Evolutionary conservation across 2,113 vertebrate genomes (phyloP), one percentile per base, ranked within the genome.

Genomic region (Alaudala cheleensis): DNA sequence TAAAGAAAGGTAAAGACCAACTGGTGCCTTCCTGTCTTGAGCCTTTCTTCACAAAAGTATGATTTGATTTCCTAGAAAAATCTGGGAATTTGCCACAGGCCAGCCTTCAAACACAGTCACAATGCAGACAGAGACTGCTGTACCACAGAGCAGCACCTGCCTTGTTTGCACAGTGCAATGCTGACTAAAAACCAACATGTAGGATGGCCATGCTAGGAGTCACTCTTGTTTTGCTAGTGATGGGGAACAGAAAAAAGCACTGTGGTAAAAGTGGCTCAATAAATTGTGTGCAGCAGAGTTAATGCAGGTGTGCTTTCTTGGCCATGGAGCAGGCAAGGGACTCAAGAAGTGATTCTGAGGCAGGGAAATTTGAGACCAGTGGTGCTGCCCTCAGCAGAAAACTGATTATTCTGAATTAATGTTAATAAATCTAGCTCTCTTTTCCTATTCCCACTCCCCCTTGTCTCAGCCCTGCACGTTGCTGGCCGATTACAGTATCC

Each of bases 301-400:
- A 94, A 77, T 18, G 56, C 94, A 96, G 95, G 92, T 95, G 93
- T 78, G 79, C 79, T 95, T 90, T 80, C 66, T 90, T 93, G 92
- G 84, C 84, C 34, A 0, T 17, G 28, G 71, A 70, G 64, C 62
- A 90, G 74, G 67, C 92, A 23, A 64, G 69, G 67, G 87, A 92
- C 58, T 62, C 37, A 4, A 87, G 56, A 1, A 64, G 58, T 33
- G 66, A 54, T 54, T 96, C 73, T 16, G 19, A 85, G 73, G 87
- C 87, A 91, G 62, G 64, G 90, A 95, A 96, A 94, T 83, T 74
- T 90, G 93, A 95, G 90, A 95, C 74, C 23, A 76, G 79, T 6
- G 17, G 71, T 77, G 92, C 58, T 92, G 93, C 71, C 87, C 86
- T 92, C 76, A 71, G 62, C 79, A 66, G 56, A 93, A 88, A 94